Base-by-base conservation (phyloP, 2,888 invertebrate species). In the Tachina lurida region DNA sequence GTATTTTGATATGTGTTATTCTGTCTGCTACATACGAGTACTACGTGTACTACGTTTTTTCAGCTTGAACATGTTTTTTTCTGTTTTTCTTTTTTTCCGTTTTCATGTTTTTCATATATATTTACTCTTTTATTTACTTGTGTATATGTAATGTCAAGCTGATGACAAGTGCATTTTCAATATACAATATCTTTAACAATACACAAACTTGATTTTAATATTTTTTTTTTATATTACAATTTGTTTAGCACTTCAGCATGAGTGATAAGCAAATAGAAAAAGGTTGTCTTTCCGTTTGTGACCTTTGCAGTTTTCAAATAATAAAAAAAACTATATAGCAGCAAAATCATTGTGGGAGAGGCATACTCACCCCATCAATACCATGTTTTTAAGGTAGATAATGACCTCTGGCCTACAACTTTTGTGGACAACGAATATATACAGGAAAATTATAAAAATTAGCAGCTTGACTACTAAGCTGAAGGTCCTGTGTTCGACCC, bases 121-220 rank as follows among this genome's bases (percentile, higher is more conserved):
- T 31, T 31, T 31, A 31, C 31, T 43, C 10, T 31, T 1, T 17
- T 54, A 10, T 67, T 56, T 52, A 56, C 15, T 47, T 47, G 13
- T 45, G 52, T 22, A 19, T 22, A 19, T 65, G 47, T 41, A 49
- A 60, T 47, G 56, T 76, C 67, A 77, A 68, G 60, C 19, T 60
- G 77, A 60, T 68, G 77, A 77, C 77, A 77, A 68, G 77, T 60
- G 49, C 77, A 77, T 60, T 77, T 77, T 68, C 77, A 60, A 60
- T 77, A 77, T 58, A 47, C 43, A 67, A 76, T 77, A 77, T 68
- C 58, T 39, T 58, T 68, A 68, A 60, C 68, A 77, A 77, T 52
- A 77, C n/a, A 77, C 49, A 49, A 77, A 41, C 77, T 80, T 65
- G 79, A 80, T 73, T 80, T 79, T 73, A 39, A 45, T 49, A 49